Base-by-base conservation (phyloP, 2,888 invertebrate species). In the Diarsia rubi region DNA sequence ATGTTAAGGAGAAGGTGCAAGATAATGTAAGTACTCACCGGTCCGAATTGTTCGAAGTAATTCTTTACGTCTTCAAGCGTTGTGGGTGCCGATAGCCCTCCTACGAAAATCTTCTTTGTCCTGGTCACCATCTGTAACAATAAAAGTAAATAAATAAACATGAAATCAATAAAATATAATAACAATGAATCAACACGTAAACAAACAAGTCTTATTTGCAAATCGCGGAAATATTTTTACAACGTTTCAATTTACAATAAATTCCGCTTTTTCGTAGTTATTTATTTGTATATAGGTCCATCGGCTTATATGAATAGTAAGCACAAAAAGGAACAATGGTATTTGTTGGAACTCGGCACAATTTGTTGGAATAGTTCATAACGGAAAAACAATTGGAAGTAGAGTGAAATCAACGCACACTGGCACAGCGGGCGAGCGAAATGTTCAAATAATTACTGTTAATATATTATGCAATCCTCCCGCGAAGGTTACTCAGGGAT, bases 91-190 rank as follows among this genome's bases (percentile, higher is more conserved):
- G 99, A 99, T 93, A 99, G 98, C 94, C 99, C 99, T 92, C 99
- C 99, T 95, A 99, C 99, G 97, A 99, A 99, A 97, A 99, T 99
- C 97, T 99, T 99, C 98, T 99, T 99, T 97, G 99, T 99, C 97
- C 99, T 98, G 97, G 99, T 99, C 96, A 99, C 99, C 99, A 99
- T 99, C 99, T 99, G 98, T 5, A 98, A 98, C 86, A 92, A 93
- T 86, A 83, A 75, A 16, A 67, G 21, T n/a, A 54, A 57, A 31
- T 84, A 59, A 87, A 49, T 67, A 76, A 19, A 49, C 31, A 82
- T 75, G 27, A 52, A 59, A 64, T 37, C 0, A 57, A 66, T 1
- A 72, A 65, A 66, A 72, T 70, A 65, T 72, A 47, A 45, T 54
- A 69, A 24, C 59, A 2, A 64, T 73, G 49, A 68, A 74, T 77